Percentiles rank a stretch among this genome's conserved stretches.
Evolutionary conservation across 2,888 invertebrate genomes (phyloP).

Genomic region (Diogma glabrata): DNA sequence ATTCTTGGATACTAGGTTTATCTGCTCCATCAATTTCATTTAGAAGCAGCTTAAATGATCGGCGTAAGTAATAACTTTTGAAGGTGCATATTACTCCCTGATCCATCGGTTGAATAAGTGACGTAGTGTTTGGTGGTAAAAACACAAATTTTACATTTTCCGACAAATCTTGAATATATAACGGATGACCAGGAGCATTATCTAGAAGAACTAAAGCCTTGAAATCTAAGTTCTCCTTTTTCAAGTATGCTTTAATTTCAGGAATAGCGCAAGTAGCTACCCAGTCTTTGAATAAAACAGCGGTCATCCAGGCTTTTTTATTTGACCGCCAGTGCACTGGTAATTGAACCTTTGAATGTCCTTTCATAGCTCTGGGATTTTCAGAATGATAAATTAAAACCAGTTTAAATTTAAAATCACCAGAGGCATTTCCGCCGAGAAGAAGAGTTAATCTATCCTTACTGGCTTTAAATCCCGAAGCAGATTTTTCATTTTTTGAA

Average conservation of each 20-base stretch:
- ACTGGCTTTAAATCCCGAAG: conserved; percentile 20
- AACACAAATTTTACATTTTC: conserved; percentile 5
- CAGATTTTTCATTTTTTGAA: conserved; percentile 17
- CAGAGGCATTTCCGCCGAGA: conserved; percentile 18
- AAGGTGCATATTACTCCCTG: not conserved
- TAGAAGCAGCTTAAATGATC: conserved; percentile 19
- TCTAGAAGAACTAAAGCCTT: not conserved
- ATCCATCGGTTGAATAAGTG: conserved; percentile 4
- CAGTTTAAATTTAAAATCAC: conserved; percentile 22
- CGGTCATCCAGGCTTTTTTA: conserved; percentile 26
- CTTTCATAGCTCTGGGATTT: conserved; percentile 18
- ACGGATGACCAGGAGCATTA: not conserved
- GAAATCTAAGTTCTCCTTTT: conserved; percentile 12
- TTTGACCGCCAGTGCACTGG: conserved; percentile 25
- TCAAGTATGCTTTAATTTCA: conserved; percentile 18
- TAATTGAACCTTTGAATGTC: conserved; percentile 22
- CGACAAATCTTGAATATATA: not conserved
- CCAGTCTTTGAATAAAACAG: conserved; percentile 17
- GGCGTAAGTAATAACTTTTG: conserved; percentile 16
- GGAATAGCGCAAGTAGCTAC: conserved; percentile 19
- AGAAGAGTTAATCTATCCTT: conserved; percentile 25
- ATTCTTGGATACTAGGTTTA: conserved; percentile 2
- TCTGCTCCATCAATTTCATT: conserved; percentile 4
- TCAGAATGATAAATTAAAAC: conserved; percentile 14
- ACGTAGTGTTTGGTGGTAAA: conserved; percentile 1